Conservation (phyloP, 2,888 invertebrate genomes). For the Charanyca ferruginea region DNA sequence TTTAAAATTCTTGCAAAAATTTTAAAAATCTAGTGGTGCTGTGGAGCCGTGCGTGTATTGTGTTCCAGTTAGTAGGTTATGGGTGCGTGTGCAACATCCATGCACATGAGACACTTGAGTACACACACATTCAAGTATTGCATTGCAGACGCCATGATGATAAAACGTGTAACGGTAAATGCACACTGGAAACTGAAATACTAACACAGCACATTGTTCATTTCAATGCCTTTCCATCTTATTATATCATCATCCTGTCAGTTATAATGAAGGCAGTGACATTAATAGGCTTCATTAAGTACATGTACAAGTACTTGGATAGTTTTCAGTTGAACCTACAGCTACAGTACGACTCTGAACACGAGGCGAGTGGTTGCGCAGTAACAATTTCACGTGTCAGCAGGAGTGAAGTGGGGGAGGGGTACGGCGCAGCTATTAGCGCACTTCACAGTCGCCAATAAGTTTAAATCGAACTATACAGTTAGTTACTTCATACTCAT, state of each 20-base stretch:
- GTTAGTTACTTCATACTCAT: not conserved
- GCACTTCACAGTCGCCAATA: too few species aligned
- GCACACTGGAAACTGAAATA: not conserved
- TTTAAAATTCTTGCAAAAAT: too few species aligned
- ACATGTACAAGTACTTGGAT: not conserved
- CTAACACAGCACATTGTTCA: not conserved
- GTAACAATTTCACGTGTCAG: too few species aligned
- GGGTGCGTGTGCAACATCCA: too few species aligned
- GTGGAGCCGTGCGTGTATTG: too few species aligned
- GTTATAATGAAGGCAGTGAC: constrained; percentile 22
- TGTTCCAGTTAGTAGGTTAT: not conserved
- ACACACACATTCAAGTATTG: too few species aligned
- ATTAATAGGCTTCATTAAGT: constrained; percentile 28
- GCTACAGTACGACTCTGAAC: not conserved
- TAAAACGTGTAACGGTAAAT: too few species aligned
- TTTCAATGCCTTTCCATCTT: constrained; percentile 23
- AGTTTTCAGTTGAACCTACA: not conserved
- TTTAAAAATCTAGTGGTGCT: not conserved
- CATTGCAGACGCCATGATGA: too few species aligned
- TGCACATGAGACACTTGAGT: not conserved
- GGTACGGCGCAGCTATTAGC: too few species aligned
- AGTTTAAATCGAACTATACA: too few species aligned
- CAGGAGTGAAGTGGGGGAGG: too few species aligned
- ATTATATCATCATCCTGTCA: constrained; percentile 41
- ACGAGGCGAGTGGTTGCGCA: too few species aligned